Evolutionary conservation across 2,113 vertebrate genomes (phyloP).

Genomic region (Toxostoma redivivum): DNA sequence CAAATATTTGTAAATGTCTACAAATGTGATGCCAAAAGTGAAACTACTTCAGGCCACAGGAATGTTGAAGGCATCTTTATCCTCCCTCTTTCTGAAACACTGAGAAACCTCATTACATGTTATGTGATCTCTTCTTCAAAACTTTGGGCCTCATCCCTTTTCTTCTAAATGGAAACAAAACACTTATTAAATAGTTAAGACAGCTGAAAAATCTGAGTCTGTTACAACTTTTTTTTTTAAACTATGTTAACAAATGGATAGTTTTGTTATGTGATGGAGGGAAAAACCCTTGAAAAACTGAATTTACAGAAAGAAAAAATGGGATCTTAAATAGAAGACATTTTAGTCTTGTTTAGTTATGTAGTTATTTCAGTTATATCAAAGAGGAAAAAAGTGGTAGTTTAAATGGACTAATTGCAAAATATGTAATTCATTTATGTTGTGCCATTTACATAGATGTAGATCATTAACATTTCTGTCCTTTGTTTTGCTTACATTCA

Average conservation of each 20-base stretch:
- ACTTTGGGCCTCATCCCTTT: neutral
- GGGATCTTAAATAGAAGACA: neutral
- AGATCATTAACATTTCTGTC: conserved; percentile 12
- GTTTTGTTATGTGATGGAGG: neutral
- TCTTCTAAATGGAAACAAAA: conserved; percentile 2
- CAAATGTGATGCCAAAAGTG: neutral
- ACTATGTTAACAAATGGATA: neutral
- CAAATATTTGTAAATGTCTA: neutral
- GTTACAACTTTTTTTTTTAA: neutral
- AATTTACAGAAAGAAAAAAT: neutral
- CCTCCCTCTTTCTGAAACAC: neutral
- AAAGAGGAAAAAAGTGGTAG: neutral
- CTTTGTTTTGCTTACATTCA: conserved; percentile 34
- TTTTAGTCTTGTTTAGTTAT: neutral
- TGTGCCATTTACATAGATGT: conserved; percentile 8
- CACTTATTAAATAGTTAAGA: neutral
- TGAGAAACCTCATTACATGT: neutral
- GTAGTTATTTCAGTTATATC: neutral
- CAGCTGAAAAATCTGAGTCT: neutral
- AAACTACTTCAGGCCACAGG: neutral
- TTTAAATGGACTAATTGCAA: neutral
- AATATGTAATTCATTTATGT: neutral
- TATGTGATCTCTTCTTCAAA: conserved; percentile 6
- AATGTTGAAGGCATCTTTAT: neutral
- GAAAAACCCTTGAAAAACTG: neutral